phyloP scores from a whole-genome alignment of 1,140 invertebrate species.

The Paraescarpia echinospica region DNA sequence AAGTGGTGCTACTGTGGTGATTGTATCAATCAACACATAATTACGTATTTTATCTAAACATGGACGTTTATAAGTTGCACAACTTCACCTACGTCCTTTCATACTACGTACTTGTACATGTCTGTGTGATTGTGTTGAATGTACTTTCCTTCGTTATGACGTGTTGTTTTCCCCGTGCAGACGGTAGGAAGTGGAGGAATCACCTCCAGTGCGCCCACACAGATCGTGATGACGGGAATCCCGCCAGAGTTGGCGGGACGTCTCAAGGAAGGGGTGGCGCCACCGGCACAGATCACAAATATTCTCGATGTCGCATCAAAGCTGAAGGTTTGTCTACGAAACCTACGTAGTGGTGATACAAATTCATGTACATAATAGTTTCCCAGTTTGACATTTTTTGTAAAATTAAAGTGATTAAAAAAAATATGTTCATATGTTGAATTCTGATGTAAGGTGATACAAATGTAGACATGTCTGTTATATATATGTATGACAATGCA shows the following conservation, averaged over 20 bases:
- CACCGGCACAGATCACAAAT: slow-evolving; percentile 7
- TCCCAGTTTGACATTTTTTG: background rate
- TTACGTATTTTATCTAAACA: no score
- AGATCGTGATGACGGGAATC: background rate
- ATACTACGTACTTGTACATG: no score
- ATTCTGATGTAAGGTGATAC: no score
- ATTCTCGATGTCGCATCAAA: slow-evolving; percentile 14
- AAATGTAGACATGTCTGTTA: no score
- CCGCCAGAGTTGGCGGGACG: background rate
- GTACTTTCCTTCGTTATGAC: no score
- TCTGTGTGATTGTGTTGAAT: no score
- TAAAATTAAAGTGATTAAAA: background rate
- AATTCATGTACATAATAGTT: background rate
- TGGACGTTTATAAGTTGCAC: no score
- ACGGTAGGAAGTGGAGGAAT: background rate
- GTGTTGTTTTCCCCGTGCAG: background rate
- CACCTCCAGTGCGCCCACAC: background rate
- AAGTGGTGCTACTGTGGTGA: no score
- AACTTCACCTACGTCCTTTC: no score
- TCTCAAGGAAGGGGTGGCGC: background rate
- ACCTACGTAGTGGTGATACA: background rate
- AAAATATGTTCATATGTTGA: no score
- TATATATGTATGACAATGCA: no score
- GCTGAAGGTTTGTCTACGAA: background rate
- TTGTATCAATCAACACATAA: no score